phyloP scores from a whole-genome alignment of 2,797 vertebrate genomes.

The Anolis apletophallus region DNA sequence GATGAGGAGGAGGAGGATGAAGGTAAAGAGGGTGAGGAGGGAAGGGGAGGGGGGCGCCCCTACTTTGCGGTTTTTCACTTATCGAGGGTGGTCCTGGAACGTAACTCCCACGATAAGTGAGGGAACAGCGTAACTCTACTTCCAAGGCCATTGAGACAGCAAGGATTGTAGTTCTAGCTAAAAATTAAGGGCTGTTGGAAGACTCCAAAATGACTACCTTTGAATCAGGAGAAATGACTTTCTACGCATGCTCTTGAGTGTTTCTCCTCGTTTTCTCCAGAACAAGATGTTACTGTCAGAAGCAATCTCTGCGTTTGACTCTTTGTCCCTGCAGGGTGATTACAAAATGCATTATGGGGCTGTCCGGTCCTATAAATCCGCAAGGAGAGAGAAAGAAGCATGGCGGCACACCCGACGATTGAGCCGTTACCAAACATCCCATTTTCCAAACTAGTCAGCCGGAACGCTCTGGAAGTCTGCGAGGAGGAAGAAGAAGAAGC shows the following conservation, averaged over 20 bases:
- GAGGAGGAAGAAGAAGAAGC: too few species aligned
- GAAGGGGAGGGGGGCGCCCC: too few species aligned
- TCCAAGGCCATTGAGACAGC: constrained; percentile 49
- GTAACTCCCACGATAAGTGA: too few species aligned
- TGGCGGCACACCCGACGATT: not conserved
- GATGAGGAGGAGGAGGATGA: too few species aligned
- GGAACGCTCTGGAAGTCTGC: not conserved
- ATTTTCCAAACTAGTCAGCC: not conserved
- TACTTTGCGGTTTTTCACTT: too few species aligned
- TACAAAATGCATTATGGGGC: not conserved
- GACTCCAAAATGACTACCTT: not conserved
- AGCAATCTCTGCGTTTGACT: not conserved
- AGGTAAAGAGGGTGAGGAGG: too few species aligned
- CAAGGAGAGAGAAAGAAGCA: not conserved
- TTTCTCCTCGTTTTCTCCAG: not conserved
- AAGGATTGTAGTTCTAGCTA: constrained; percentile 44
- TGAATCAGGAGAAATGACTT: not conserved
- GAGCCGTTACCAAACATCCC: not conserved
- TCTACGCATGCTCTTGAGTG: not conserved
- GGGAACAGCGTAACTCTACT: constrained; percentile 34
- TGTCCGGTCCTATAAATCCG: not conserved
- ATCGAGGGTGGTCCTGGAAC: too few species aligned
- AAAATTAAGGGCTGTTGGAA: constrained; percentile 51
- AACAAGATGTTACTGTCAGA: not conserved
- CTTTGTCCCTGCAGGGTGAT: not conserved